Percentiles rank a stretch among this genome's conserved stretches.
Evolutionary conservation across 2,888 invertebrate genomes (phyloP).

Genomic region (Acheta domesticus): DNA sequence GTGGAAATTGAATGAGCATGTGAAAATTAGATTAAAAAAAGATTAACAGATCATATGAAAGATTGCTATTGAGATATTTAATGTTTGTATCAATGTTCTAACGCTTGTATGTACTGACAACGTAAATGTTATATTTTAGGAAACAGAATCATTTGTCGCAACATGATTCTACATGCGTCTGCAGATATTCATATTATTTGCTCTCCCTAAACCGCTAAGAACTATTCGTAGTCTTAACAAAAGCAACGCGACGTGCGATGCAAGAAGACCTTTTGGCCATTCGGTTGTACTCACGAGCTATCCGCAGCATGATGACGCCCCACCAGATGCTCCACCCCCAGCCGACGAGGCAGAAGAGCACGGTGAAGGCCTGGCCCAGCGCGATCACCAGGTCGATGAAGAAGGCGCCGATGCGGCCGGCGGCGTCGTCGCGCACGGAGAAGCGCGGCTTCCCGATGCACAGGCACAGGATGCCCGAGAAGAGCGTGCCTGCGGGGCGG

Average conservation of each 20-base stretch:
- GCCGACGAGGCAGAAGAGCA: slow-evolving; percentile 89
- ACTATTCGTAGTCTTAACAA: too few relatives aligned
- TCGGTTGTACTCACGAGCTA: slow-evolving; percentile 80
- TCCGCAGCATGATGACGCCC: slow-evolving; percentile 88
- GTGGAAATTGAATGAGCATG: too few relatives aligned
- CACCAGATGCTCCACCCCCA: slow-evolving; percentile 99
- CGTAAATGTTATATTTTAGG: too few relatives aligned
- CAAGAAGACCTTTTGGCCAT: not conserved
- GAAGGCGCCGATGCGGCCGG: slow-evolving; percentile 73
- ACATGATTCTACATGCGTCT: too few relatives aligned
- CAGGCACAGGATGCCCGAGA: slow-evolving; percentile 83
- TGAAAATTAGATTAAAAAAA: too few relatives aligned
- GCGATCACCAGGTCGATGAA: slow-evolving; percentile 84
- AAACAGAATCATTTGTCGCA: too few relatives aligned
- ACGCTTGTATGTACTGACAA: too few relatives aligned
- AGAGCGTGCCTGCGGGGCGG: slow-evolving; percentile 69
- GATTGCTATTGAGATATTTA: too few relatives aligned
- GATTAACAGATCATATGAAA: too few relatives aligned
- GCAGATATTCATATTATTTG: too few relatives aligned
- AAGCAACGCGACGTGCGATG: not conserved
- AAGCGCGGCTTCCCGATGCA: slow-evolving; percentile 88
- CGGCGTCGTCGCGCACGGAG: slow-evolving; percentile 73
- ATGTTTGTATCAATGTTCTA: too few relatives aligned
- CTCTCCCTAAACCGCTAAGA: too few relatives aligned
- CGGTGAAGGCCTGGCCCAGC: slow-evolving; percentile 84